A percentile compares a stretch with the other conserved stretches of the same genome.
Conservation (phyloP, 2,113 vertebrate genomes). For the Heterochromis multidens region DNA sequence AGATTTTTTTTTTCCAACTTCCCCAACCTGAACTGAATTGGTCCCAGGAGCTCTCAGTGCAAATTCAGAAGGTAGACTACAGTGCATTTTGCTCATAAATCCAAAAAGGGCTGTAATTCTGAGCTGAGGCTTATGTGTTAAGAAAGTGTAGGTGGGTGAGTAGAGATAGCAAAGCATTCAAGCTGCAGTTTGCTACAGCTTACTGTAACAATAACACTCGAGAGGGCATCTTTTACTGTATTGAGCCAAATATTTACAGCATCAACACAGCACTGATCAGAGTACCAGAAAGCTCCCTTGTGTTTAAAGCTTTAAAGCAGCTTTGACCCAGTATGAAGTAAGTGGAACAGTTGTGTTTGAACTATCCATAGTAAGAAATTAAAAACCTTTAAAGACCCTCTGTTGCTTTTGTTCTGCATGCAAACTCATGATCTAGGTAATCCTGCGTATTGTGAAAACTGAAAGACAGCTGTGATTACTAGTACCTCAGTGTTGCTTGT, state of each 20-base stretch:
- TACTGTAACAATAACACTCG: neutral
- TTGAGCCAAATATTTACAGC: conserved; percentile 2
- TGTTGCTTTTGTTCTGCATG: neutral
- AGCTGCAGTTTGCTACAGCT: neutral
- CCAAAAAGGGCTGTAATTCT: conserved; percentile 6
- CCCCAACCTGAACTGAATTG: conserved; percentile 11
- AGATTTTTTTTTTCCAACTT: neutral
- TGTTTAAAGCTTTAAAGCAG: neutral
- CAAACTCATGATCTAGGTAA: neutral
- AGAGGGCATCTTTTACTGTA: neutral
- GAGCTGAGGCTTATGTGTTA: neutral
- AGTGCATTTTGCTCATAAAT: conserved; percentile 39
- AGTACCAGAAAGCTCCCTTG: neutral
- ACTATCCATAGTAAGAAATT: neutral
- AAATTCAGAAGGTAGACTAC: conserved; percentile 29
- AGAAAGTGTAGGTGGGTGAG: neutral
- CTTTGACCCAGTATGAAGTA: neutral
- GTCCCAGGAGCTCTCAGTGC: conserved; percentile 31
- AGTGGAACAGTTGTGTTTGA: neutral
- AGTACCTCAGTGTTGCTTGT: neutral
- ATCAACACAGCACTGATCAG: neutral
- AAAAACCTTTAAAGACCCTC: neutral
- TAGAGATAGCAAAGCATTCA: neutral
- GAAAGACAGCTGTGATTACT: neutral
- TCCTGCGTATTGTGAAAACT: neutral